These are phyloP conservation scores for Vultur gryphus DNA, from an alignment of 2,797 vertebrate genomes.

Conservation along the genomic window DNA sequence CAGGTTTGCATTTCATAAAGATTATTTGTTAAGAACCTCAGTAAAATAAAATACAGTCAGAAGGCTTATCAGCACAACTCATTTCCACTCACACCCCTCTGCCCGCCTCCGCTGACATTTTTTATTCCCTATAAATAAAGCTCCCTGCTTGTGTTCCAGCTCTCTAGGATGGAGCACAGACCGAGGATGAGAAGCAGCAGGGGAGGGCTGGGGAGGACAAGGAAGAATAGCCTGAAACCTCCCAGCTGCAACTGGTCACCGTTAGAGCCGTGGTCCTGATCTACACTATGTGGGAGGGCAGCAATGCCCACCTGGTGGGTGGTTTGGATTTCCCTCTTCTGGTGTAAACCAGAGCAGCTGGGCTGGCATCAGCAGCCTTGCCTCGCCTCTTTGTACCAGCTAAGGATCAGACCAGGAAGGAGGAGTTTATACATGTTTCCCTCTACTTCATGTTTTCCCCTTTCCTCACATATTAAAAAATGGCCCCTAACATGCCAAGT, in stretches of 20 bases:
- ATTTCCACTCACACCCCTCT: conserved; percentile 34
- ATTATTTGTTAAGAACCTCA: conserved; percentile 72
- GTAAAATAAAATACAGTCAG: conserved; percentile 74
- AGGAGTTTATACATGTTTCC: neutral
- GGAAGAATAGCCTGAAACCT: neutral
- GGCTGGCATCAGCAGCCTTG: neutral
- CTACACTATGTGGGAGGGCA: neutral
- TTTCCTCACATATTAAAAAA: neutral
- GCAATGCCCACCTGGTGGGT: neutral
- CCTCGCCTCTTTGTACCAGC: too few species aligned
- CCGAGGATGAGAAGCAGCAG: neutral
- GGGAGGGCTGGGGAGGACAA: neutral
- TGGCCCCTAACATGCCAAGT: neutral
- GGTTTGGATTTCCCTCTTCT: neutral
- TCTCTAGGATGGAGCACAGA: neutral
- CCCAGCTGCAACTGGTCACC: neutral
- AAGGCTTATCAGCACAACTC: conserved; percentile 72
- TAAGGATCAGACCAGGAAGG: neutral
- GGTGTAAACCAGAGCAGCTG: neutral
- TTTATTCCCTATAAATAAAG: conserved; percentile 49
- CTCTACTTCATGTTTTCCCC: neutral
- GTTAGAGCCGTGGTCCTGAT: neutral
- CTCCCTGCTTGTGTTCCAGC: neutral
- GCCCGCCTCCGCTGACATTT: neutral
- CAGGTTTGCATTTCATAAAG: conserved; percentile 69